A percentile compares a stretch with the other conserved stretches of the same genome.
Conservation (phyloP, 2,888 invertebrate genomes). For the Latrodectus hesperus region DNA sequence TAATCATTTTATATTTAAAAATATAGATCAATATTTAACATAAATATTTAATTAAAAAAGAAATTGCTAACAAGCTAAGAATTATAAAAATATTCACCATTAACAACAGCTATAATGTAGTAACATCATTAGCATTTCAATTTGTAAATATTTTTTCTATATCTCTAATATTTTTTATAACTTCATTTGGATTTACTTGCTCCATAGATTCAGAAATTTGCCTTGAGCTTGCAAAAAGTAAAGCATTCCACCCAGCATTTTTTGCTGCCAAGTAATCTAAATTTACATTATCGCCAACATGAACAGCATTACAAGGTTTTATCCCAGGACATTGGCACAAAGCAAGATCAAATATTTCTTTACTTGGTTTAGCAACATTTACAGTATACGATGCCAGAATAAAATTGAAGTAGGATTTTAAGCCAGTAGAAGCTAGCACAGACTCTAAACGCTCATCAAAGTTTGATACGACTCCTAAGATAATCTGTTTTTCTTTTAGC, state of each 20-base stretch:
- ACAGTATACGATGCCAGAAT: constrained; percentile 85
- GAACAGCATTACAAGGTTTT: constrained; percentile 81
- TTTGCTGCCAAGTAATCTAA: constrained; percentile 87
- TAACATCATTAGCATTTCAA: too few species aligned
- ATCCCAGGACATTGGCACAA: constrained; percentile 76
- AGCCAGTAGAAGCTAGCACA: constrained; percentile 81
- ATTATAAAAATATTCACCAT: too few species aligned
- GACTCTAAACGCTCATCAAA: constrained; percentile 87
- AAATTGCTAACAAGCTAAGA: too few species aligned
- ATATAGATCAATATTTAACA: too few species aligned
- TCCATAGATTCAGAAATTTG: neutral
- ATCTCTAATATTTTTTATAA: constrained; percentile 31
- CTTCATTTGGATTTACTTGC: constrained; percentile 32
- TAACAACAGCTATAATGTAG: too few species aligned
- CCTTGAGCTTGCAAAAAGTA: constrained; percentile 73
- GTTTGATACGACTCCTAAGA: constrained; percentile 88
- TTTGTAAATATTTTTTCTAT: constrained; percentile 11
- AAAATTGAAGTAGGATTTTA: constrained; percentile 86
- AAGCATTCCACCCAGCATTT: constrained; percentile 84
- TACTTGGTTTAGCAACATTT: constrained; percentile 84
- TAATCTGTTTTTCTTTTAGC: constrained; percentile 75
- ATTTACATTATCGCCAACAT: constrained; percentile 86
- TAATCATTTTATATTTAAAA: too few species aligned
- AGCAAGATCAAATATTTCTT: constrained; percentile 83
- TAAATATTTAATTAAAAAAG: too few species aligned